A percentile compares a stretch with the other conserved stretches of the same genome.
phyloP scores from a whole-genome alignment of 2,888 invertebrate species.

The Pilophorus perplexus region DNA sequence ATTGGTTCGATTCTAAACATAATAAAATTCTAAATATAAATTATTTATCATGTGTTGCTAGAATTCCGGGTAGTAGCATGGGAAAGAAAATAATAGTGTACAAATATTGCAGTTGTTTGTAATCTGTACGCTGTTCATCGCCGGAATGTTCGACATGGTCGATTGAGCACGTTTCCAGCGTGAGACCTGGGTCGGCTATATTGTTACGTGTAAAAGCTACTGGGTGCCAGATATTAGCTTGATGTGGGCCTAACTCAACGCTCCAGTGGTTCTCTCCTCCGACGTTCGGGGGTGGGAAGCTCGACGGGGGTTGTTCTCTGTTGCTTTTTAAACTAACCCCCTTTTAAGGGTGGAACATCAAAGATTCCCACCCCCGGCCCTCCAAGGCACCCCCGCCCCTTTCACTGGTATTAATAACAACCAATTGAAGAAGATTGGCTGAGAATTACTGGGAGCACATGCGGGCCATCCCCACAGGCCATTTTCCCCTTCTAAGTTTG shows the following conservation, averaged over 20 bases:
- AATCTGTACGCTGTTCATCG: no score
- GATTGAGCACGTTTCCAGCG: background rate
- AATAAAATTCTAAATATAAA: no score
- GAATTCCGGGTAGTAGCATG: no score
- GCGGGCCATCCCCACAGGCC: slow-evolving; percentile 26
- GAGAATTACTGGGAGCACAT: slow-evolving; percentile 20
- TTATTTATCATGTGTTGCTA: no score
- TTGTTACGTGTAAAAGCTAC: background rate
- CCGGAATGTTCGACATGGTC: no score
- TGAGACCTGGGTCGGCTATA: background rate
- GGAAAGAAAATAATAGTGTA: no score
- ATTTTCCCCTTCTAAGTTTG: no score
- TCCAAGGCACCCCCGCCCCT: background rate
- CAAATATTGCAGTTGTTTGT: no score
- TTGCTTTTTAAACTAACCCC: background rate
- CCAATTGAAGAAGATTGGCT: slow-evolving; percentile 33
- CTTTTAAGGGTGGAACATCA: background rate
- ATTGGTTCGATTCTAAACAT: no score
- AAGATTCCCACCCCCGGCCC: background rate
- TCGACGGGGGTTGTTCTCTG: no score
- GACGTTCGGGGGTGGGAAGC: no score
- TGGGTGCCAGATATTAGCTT: background rate
- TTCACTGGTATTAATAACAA: background rate
- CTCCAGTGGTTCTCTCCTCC: background rate
- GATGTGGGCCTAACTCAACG: background rate